Base-by-base conservation (phyloP, 2,113 vertebrate genomes). In the Megaceryle torquata region DNA sequence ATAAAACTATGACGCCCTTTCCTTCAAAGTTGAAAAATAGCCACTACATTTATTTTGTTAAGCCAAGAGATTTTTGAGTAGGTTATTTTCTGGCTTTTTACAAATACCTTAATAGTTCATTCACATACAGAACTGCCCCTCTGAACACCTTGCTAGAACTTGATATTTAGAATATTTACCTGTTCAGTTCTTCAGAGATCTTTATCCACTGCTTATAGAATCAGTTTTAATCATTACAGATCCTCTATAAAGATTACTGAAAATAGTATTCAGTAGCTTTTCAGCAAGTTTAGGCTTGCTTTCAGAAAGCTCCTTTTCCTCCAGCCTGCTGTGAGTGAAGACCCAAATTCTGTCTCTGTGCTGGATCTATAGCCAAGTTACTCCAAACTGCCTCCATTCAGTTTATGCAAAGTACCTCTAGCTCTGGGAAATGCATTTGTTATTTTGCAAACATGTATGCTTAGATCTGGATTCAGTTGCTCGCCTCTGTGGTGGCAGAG, bases 11-110 rank as follows among this genome's bases (percentile, higher is more conserved):
- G 61, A 74, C 0, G 0, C 5, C 14, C 24, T 92, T 96, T 77
- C 37, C 69, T 94, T 94, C 86, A 91, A 92, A 93, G 53, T n/a
- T 91, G 91, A 93, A 93, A 88, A 89, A 70, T n/a, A 74, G 13
- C 37, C 33, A 56, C 50, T 64, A 53, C 39, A 60, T 75, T 80
- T 88, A 71, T 93, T 97, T 96, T 86, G 82, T 59, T 93, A 70
- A 78, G 63, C 33, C 35, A 10, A 69, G 56, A 94, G n/a, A 43
- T 84, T 93, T 91, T 76, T 14, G 51, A 43, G 35, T 46, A 50
- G 22, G 54, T 70, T 85, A 82, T 91, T 80, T 88, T 89, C 31
- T 53, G 39, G 8, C 21, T 80, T 92, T 60, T 88, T 61, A 82
- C n/a, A 72, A 84, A 87, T 71, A 44, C 46, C 24, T 88, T 50